phyloP scores from a whole-genome alignment of 53 echinoderm and acorn worm species.

The Crossaster papposus region DNA sequence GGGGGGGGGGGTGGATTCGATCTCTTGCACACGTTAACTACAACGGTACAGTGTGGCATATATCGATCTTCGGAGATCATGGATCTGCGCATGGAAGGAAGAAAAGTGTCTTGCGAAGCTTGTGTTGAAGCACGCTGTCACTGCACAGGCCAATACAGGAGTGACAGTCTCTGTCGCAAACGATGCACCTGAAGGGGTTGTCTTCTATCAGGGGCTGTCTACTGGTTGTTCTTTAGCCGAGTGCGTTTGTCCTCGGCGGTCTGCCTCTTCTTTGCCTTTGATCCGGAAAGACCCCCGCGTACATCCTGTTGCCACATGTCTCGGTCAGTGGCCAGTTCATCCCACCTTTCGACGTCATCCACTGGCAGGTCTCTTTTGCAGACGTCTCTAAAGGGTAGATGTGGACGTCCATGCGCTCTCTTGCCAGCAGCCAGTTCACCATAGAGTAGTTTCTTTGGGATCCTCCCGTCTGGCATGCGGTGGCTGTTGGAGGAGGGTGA shows the following conservation, averaged over 20 bases:
- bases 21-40: too few species aligned
- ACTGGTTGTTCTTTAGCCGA: too few species aligned
- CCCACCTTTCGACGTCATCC: not conserved
- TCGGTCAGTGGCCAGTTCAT: not conserved
- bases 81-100: too few species aligned
- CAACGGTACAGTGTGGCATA: too few species aligned
- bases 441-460: constrained; percentile 67
- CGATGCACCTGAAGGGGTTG: too few species aligned
- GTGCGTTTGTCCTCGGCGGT: not conserved
- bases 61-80: too few species aligned
- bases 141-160: not conserved
- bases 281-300: not conserved
- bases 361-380: not conserved
- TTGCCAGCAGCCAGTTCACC: constrained; percentile 55
- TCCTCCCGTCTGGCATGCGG: constrained; percentile 62
- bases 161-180: too few species aligned
- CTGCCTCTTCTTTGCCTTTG: not conserved
- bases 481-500: constrained; percentile 36
- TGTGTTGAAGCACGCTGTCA: too few species aligned
- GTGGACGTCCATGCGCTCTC: too few species aligned
- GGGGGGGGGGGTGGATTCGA: too few species aligned
- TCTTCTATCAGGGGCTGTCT: too few species aligned
- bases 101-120: too few species aligned
- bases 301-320: not conserved
- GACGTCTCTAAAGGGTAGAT: not conserved